phyloP scores from a whole-genome alignment of 2,797 vertebrate genomes.

The Vireo griseus region DNA sequence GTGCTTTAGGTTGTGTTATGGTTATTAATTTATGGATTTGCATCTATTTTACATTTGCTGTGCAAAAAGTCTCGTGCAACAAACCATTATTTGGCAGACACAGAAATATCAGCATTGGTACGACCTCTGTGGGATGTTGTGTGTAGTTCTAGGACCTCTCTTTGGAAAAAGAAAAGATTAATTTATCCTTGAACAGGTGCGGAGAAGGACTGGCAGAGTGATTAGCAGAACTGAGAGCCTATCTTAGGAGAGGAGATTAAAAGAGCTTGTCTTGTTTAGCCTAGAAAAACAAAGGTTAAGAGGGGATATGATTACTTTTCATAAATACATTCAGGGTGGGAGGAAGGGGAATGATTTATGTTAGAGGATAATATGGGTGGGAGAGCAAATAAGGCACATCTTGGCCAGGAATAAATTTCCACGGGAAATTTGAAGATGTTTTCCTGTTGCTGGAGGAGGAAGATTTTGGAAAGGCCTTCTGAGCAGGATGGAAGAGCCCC shows the following conservation, averaged over 20 bases:
- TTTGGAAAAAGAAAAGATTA: not conserved
- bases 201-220: not conserved
- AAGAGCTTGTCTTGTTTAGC: constrained; percentile 58
- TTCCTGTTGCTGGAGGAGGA: not conserved
- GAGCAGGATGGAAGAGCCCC: not conserved
- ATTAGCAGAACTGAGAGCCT: constrained; percentile 32
- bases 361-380: not conserved
- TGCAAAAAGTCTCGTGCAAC: not conserved
- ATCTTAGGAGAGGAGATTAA: constrained; percentile 51
- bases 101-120: not conserved
- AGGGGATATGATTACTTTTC: constrained; percentile 60
- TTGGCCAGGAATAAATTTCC: not conserved
- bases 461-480: not conserved
- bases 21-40: not conserved
- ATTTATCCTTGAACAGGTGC: constrained; percentile 41
- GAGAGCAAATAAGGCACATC: not conserved
- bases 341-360: constrained; percentile 70
- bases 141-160: not conserved
- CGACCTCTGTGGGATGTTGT: not conserved
- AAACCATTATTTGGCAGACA: not conserved
- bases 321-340: constrained; percentile 34
- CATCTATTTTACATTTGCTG: not conserved
- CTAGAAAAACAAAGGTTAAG: constrained; percentile 64
- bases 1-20: not conserved
- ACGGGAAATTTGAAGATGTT: not conserved